A percentile compares a stretch with the other conserved stretches of the same genome.
Conservation (phyloP, 2,113 vertebrate species). For the Elaphurus davidianus region DNA sequence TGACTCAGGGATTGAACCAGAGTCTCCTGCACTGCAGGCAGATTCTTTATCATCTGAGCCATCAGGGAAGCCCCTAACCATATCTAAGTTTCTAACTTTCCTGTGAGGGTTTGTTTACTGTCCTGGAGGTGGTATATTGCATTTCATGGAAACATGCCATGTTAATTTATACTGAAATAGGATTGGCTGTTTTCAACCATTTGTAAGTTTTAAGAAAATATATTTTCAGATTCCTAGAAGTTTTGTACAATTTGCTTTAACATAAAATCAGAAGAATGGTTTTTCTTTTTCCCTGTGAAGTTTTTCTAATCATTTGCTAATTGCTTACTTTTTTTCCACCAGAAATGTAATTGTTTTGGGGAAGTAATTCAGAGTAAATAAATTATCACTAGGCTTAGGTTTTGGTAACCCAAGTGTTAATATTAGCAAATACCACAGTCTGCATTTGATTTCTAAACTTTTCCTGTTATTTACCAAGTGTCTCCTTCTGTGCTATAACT, state of each 20-base stretch:
- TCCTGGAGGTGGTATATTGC: not conserved
- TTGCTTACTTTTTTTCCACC: not conserved
- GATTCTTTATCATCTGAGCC: not conserved
- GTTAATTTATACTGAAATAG: conserved; percentile 38
- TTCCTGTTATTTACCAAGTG: conserved; percentile 79
- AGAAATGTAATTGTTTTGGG: not conserved
- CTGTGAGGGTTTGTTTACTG: not conserved
- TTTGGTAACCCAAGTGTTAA: conserved; percentile 70
- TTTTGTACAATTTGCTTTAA: not conserved
- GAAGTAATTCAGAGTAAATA: conserved; percentile 40
- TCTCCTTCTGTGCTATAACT: conserved; percentile 75
- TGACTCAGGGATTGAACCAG: not conserved
- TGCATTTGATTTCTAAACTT: conserved; percentile 74
- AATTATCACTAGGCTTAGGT: not conserved
- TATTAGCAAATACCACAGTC: conserved; percentile 62
- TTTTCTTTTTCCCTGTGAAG: not conserved
- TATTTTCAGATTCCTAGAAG: not conserved
- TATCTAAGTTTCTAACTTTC: not conserved
- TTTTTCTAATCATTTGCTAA: conserved; percentile 28
- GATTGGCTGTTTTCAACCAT: not conserved
- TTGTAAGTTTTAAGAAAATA: not conserved
- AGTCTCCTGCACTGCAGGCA: not conserved
- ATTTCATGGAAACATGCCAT: not conserved
- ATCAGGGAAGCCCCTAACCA: not conserved
- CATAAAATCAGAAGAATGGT: not conserved